Conservation (phyloP, 1,140 invertebrate species). For the Zeugodacus cucurbitae region DNA sequence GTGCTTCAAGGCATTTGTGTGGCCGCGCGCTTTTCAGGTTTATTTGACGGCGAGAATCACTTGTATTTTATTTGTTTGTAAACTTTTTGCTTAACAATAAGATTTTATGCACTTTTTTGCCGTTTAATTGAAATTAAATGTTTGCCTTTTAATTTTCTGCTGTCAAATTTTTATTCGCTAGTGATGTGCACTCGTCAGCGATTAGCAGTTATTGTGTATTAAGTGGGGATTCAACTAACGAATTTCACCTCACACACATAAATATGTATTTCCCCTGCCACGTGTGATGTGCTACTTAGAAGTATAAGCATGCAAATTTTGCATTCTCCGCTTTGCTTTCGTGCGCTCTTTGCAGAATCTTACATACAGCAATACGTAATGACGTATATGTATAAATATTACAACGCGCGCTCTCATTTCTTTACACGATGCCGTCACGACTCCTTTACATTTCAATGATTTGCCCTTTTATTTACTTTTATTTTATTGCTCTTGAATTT, state of each 20-base stretch:
- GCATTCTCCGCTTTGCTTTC: not conserved
- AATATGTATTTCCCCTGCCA: not conserved
- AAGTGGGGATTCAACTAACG: not conserved
- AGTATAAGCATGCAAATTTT: too few relatives aligned
- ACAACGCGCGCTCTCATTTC: not conserved
- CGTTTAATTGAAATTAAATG: too few relatives aligned
- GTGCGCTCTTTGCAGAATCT: not conserved
- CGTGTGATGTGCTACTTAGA: not conserved
- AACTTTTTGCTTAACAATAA: not conserved
- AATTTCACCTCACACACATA: not conserved
- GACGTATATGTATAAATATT: not conserved
- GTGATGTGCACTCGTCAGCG: too few relatives aligned
- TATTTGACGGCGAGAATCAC: not conserved
- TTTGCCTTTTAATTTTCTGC: not conserved
- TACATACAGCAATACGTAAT: slow-evolving; percentile 10
- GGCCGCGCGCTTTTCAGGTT: not conserved
- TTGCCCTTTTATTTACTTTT: not conserved
- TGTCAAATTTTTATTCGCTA: too few relatives aligned
- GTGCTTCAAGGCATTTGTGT: not conserved
- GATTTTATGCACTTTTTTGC: not conserved
- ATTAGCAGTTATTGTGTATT: not conserved
- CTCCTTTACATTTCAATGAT: not conserved
- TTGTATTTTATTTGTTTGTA: not conserved
- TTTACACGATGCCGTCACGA: not conserved
- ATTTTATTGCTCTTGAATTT: not conserved